Conservation (phyloP, 2,797 vertebrate species). For the Cuniculus paca region DNA sequence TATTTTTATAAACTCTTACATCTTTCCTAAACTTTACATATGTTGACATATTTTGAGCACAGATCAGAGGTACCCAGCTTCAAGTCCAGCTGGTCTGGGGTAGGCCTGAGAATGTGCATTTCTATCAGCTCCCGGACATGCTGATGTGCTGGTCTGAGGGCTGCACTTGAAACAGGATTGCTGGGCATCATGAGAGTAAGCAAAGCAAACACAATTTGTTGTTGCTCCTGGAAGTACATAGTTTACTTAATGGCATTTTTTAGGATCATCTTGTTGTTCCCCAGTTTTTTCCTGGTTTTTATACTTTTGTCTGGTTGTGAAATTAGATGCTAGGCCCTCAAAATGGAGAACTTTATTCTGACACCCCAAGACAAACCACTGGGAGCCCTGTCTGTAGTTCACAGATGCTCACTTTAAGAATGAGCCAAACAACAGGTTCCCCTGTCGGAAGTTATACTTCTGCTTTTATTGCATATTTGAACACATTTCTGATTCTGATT, state of each 20-base stretch:
- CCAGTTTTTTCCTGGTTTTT: background rate
- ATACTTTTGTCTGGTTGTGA: background rate
- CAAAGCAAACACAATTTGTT: accelerated
- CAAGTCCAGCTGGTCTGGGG: background rate
- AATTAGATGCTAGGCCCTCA: background rate
- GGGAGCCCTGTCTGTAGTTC: background rate
- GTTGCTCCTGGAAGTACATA: accelerated
- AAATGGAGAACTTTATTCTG: background rate
- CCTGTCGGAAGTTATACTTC: background rate
- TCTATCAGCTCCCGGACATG: background rate
- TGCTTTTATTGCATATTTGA: background rate
- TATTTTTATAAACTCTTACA: background rate
- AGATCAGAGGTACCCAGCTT: background rate
- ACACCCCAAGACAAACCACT: background rate
- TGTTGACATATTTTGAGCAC: background rate
- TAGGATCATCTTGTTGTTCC: background rate
- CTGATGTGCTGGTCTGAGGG: background rate
- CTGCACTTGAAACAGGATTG: background rate
- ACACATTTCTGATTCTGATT: background rate
- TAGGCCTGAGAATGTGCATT: background rate
- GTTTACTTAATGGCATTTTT: background rate
- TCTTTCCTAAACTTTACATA: background rate
- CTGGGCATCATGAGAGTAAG: background rate
- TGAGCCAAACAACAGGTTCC: background rate
- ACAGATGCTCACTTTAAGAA: background rate